A percentile compares a stretch with the other conserved stretches of the same genome.
Conservation (phyloP, 2,797 vertebrate species). For the Nasua narica region DNA sequence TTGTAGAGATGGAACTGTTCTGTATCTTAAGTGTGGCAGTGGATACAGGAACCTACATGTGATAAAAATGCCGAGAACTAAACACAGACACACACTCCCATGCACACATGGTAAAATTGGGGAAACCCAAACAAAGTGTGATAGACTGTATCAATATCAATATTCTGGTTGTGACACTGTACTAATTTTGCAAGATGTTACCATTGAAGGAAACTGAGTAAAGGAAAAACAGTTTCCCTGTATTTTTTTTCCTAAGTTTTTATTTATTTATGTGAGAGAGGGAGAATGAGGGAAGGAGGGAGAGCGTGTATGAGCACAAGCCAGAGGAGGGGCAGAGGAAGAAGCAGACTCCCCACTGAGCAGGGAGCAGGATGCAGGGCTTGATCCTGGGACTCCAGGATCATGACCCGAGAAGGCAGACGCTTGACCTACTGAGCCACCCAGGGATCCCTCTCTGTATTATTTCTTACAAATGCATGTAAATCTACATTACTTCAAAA, state of each 20-base stretch:
- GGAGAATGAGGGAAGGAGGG: no score
- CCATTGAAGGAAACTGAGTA: neutral
- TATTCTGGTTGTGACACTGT: neutral
- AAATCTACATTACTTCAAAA: neutral
- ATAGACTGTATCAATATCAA: neutral
- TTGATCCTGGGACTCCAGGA: neutral
- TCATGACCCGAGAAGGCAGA: neutral
- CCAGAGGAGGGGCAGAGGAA: neutral
- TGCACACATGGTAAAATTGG: neutral
- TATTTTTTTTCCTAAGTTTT: neutral
- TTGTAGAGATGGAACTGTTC: neutral
- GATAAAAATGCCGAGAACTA: neutral
- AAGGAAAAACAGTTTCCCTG: neutral
- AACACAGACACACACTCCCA: neutral
- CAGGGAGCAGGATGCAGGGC: neutral
- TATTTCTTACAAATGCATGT: neutral
- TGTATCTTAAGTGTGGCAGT: neutral
- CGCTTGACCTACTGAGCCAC: neutral
- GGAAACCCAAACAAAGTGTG: neutral
- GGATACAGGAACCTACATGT: neutral
- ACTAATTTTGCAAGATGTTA: slow-evolving; percentile 7
- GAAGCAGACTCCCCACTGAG: neutral
- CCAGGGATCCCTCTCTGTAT: neutral
- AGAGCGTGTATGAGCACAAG: neutral
- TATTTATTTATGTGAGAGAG: neutral